Evolutionary conservation across 2,797 vertebrate species (phyloP).

Genomic region (Malacoraja senta): DNA sequence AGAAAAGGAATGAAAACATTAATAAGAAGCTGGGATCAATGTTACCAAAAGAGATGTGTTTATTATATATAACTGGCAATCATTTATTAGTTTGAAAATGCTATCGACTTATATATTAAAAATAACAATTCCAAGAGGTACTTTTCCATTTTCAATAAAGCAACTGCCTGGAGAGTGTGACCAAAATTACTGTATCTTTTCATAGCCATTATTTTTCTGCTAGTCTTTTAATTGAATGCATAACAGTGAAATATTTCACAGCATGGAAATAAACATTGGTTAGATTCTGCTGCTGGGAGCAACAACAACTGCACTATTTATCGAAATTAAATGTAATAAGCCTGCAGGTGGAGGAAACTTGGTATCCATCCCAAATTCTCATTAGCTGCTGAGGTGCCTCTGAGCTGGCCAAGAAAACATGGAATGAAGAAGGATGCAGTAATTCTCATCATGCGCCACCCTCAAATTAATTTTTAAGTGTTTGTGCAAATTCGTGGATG

Average conservation of each 20-base stretch:
- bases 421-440: not conserved
- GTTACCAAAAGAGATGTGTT: not conserved
- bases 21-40: no score
- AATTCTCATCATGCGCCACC: not conserved
- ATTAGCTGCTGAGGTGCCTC: not conserved
- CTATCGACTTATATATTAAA: not conserved
- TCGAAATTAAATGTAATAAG: not conserved
- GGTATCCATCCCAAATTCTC: not conserved
- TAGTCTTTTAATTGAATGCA: slow-evolving; percentile 3
- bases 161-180: not conserved
- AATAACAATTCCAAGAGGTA: not conserved
- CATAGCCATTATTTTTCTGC: not conserved
- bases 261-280: slow-evolving; percentile 6
- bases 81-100: not conserved
- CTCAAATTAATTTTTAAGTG: slow-evolving; percentile 7
- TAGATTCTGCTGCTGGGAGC: not conserved
- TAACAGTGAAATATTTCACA: not conserved
- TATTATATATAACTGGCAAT: not conserved
- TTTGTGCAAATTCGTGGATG: slow-evolving; percentile 1
- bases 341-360: not conserved
- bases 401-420: not conserved
- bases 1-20: not conserved
- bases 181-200: not conserved
- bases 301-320: slow-evolving; percentile 6
- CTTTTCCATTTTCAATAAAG: not conserved